These are phyloP conservation scores for Cynopterus sphinx DNA, from an alignment of 2,797 vertebrate genomes.

Conservation along the genomic window DNA sequence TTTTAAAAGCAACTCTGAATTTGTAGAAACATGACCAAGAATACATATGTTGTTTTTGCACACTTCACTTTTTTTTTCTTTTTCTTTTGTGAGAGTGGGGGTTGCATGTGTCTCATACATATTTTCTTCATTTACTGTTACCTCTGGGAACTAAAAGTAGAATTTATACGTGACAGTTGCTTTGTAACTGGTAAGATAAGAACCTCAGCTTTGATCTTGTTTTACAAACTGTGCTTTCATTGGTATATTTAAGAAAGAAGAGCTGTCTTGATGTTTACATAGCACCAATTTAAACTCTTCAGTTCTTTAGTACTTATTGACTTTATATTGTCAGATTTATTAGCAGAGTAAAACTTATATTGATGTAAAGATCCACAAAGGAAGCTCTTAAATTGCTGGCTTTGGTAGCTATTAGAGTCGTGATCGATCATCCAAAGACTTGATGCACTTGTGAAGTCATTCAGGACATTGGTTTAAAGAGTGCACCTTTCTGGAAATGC, in stretches of 20 bases:
- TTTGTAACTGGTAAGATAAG: background rate
- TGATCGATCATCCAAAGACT: background rate
- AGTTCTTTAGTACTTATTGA: slow-evolving; percentile 18
- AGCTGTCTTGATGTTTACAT: slow-evolving; percentile 45
- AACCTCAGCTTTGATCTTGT: slow-evolving; percentile 20
- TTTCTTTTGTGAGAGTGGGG: background rate
- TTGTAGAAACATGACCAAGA: slow-evolving; percentile 36
- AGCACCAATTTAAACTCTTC: slow-evolving; percentile 20
- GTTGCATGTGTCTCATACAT: background rate
- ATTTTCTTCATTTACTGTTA: background rate
- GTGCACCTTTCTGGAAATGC: background rate
- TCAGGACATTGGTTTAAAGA: background rate
- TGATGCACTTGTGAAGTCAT: background rate
- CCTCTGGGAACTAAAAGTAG: slow-evolving; percentile 38
- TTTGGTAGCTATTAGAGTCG: background rate
- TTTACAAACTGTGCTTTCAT: slow-evolving; percentile 33
- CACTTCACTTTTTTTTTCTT: background rate
- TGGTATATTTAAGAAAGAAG: slow-evolving; percentile 17
- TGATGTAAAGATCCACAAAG: background rate
- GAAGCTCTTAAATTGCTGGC: slow-evolving; percentile 3
- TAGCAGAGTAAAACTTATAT: slow-evolving; percentile 24
- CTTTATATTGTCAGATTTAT: slow-evolving; percentile 42
- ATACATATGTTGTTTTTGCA: background rate
- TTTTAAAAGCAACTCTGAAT: slow-evolving; percentile 38
- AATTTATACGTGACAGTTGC: background rate